Base-by-base conservation (phyloP, 2,797 vertebrate species). In the Peromyscus eremicus region DNA sequence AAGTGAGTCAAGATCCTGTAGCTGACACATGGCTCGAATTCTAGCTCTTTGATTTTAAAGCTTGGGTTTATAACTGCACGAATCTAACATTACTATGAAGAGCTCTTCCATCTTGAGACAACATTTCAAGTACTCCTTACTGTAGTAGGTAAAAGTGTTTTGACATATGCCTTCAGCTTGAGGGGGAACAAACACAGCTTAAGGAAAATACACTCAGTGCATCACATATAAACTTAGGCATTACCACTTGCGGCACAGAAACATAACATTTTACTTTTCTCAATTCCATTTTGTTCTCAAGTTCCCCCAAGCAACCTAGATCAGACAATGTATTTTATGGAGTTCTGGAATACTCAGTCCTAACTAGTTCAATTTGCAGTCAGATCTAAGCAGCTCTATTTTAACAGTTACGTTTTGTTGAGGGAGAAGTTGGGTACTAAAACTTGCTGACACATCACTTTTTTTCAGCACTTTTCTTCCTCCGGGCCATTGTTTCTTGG, bases 121-220 rank as follows among this genome's bases (percentile, higher is more conserved):
- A 37, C 70, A 85, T 85, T 91, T 84, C 62, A 55, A 91, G 66
- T 27, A 13, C 80, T 89, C 57, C 32, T 89, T 89, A 23, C 71
- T 95, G 27, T 40, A 76, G 75, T 25, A 87, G 94, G 92, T 92
- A 83, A 86, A 94, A 92, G 82, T 81, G 75, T 92, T 97, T 95
- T 97, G 97, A 96, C 92, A 89, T 87, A 92, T 13, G 60, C 80
- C 95, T 97, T 95, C 94, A 91, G 91, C 97, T 97, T 29, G 55
- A 94, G 94, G 92, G 79, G 66, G 76, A 97, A 94, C 71, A 96
- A 96, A 21, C 92, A 92, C 46, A 93, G 92, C 92, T 96, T 97
- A 75, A 90, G 25, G n/a, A 95, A 97, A 96, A 97, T 94, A 96
- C 95, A 97, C 92, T 91, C 70, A 49, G 86, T 93, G 66, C 57